Base-by-base conservation (phyloP, 2,888 invertebrate species). In the Iselma pallidipennis region DNA sequence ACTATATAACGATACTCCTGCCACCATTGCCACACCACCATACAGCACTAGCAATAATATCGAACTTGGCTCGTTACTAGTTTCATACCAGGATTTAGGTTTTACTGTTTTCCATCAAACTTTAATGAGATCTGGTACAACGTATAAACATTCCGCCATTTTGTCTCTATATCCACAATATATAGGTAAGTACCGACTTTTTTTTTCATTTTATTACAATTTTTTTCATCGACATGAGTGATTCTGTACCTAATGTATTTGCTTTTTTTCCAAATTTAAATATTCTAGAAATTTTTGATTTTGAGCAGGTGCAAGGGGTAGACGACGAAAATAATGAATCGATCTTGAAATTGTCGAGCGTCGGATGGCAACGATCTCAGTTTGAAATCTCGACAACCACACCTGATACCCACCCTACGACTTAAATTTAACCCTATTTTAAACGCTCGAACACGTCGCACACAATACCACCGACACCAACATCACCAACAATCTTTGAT, bases 51-150 rank as follows among this genome's bases (percentile, higher is more conserved):
- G 19, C 57, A 29, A 63, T 51, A 64, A 64, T 52, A 57, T 66
- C 67, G 69, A 73, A 74, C 71, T 71, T 74, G 66, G 70, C 71
- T 71, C 73, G 71, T 72, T 73, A 73, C 73, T 74, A 73, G 72
- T 73, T 70, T 73, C 73, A 70, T 71, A 71, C 66, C 70, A 69
- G 71, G 74, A 73, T 73, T 73, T 73, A 71, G 71, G 65, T 72
- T 72, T 72, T 74, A 71, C 69, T 70, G 69, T 72, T 66, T 69
- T 69, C 67, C 63, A 66, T 66, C 61, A 59, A 55, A 37, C 57
- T 57, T 66, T 66, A 67, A 67, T 66, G 66, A 67, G 58, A 58
- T 58, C 59, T 56, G 23, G 45, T 52, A 51, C 21, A 4, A 5
- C 37, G 37, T 37, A 16, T 37, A 16, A 16, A 37, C 7, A 16